Evolutionary conservation across 1,140 invertebrate genomes (phyloP), one percentile per base, ranked within the genome.

Genomic region (Drosophila ambigua): DNA sequence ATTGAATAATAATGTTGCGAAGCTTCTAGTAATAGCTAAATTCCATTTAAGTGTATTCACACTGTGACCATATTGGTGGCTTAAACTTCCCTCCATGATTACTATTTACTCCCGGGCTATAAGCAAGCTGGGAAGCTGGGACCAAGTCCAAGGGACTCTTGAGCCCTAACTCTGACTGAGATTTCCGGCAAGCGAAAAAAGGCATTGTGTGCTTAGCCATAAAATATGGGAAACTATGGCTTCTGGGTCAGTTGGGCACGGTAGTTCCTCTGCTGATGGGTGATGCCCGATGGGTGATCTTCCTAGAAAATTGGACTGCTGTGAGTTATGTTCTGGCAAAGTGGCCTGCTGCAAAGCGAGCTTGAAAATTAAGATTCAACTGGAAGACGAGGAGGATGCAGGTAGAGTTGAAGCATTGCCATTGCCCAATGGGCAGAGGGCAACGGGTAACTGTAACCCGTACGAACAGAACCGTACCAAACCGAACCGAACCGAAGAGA

Each of bases 221-320:
- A 88, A 87, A 88, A 61, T 53, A 77, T 79, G 60, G 48, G 49
- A 89, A 87, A 26, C 49, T 76, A 87, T 88, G 79, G 64, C 76
- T 89, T 83, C 67, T 88, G 76, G 83, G 83, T 87, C 84, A 87
- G 72, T 87, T 83, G 83, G 84, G 67, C 83, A 88, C 83, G 75
- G 83, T 88, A 87, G 83, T 87, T 75, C 45, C n/a, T 2, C 26
- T 0, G 64, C 65, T 63, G 48, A 48, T 75, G 71, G 51, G 43
- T 69, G 64, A 50, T 67, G 35, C 35, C 65, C 59, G 44, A 48
- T 75, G 71, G 51, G 48, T 69, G 64, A 50, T 67, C 35, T 67
- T 87, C 62, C 28, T 49, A 43, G 62, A 52, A 85, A 82, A 77
- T 77, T 73, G 64, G 61, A 69, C 71, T 69, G 49, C 31, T 43